Conservation (phyloP, 2,113 vertebrate genomes). For the Lethenteron camtschaticum region DNA sequence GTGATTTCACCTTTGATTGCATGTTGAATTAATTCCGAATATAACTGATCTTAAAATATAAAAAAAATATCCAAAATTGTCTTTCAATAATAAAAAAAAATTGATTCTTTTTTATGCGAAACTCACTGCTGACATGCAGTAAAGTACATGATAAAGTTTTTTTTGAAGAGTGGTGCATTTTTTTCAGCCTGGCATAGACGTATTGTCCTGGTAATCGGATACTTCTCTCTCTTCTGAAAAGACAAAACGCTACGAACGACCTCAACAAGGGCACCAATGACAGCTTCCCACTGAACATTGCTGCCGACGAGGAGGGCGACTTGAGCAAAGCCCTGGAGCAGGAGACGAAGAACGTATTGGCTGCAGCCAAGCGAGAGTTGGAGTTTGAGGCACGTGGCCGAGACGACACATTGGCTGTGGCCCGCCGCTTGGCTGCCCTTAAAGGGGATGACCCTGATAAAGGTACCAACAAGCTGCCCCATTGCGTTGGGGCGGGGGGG, state of each 20-base stretch:
- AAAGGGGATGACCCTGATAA: conserved; percentile 54
- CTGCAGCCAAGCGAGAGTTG: conserved; percentile 47
- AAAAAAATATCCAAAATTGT: too few species aligned
- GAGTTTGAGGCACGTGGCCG: conserved; percentile 36
- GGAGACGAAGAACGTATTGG: conserved; percentile 45
- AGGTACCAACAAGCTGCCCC: conserved; percentile 23
- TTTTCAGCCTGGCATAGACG: too few species aligned
- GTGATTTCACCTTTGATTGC: too few species aligned
- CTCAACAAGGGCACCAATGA: conserved; percentile 25
- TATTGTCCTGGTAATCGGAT: too few species aligned
- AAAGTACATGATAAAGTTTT: too few species aligned
- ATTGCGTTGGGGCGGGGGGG: background rate
- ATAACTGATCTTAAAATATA: too few species aligned
- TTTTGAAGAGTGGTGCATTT: too few species aligned
- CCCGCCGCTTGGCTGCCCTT: conserved; percentile 47
- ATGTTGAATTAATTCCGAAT: too few species aligned
- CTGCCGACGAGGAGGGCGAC: conserved; percentile 24
- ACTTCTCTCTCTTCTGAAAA: too few species aligned
- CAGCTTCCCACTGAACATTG: conserved; percentile 16
- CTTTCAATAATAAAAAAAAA: too few species aligned
- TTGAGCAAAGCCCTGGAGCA: conserved; percentile 29
- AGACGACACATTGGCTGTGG: conserved; percentile 44
- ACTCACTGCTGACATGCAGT: too few species aligned
- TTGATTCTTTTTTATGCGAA: too few species aligned
- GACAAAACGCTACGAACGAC: conserved; percentile 29